Percentiles rank a stretch among this genome's conserved stretches.
phyloP scores from a whole-genome alignment of 2,888 invertebrate genomes.

The Gortyna flavago region DNA sequence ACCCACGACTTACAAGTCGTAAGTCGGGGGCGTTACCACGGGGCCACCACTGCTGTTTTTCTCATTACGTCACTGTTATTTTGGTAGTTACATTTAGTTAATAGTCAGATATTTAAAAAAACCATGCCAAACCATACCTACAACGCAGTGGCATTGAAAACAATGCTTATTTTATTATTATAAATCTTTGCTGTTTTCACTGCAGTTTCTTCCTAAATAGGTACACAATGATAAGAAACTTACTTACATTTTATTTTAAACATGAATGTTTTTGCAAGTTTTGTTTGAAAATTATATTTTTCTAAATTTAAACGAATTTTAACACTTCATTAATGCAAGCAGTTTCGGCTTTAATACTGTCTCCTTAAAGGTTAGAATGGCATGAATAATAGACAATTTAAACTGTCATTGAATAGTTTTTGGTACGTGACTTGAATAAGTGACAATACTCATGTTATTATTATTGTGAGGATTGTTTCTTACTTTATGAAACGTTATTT shows the following conservation, averaged over 20 bases:
- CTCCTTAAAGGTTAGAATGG: neutral
- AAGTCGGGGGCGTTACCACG: no score
- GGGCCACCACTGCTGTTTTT: no score
- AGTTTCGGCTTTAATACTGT: neutral
- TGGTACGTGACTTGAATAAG: conserved; percentile 20
- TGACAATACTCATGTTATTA: conserved; percentile 10
- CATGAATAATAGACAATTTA: neutral
- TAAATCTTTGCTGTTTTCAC: neutral
- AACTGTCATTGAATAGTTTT: conserved; percentile 11
- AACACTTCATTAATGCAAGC: neutral
- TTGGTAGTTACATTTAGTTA: neutral
- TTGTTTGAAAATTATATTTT: neutral
- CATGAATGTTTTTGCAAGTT: neutral
- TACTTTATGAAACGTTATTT: neutral
- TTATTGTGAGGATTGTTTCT: no score
- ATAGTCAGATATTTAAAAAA: neutral
- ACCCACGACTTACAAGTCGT: no score
- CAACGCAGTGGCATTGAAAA: neutral
- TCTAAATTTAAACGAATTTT: neutral
- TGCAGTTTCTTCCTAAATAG: neutral
- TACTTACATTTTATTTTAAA: neutral
- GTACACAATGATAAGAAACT: neutral
- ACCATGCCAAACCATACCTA: neutral
- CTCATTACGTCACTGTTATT: neutral
- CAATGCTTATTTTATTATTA: neutral